Percentiles rank a stretch among this genome's conserved stretches.
These are phyloP conservation scores for Bombylius discolor DNA, from an alignment of 2,888 invertebrate species.

Conservation along the genomic window DNA sequence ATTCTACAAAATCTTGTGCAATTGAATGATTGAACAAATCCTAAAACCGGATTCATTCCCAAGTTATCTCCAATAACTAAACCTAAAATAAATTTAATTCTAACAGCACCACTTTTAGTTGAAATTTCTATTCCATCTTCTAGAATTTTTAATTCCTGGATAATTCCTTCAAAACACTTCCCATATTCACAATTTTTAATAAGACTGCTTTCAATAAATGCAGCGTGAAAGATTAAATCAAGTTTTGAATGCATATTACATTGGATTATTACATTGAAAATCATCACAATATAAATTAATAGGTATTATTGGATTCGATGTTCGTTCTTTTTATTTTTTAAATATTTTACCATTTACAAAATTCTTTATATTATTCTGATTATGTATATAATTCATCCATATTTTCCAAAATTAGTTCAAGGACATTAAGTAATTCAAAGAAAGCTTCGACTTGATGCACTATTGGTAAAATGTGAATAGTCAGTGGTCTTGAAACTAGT, in stretches of 20 bases:
- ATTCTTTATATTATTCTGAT: background rate
- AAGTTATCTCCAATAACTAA: too few relatives aligned
- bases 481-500: too few relatives aligned
- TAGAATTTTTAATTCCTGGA: constrained; percentile 13
- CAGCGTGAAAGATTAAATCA: too few relatives aligned
- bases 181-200: too few relatives aligned
- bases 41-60: constrained; percentile 14
- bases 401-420: background rate
- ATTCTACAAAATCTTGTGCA: constrained; percentile 11
- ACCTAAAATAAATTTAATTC: too few relatives aligned
- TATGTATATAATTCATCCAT: background rate
- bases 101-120: constrained; percentile 9
- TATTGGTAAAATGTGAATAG: too few relatives aligned
- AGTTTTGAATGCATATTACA: constrained; percentile 14
- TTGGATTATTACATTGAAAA: constrained; percentile 12
- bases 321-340: constrained; percentile 2
- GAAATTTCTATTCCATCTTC: constrained; percentile 13
- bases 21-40: constrained; percentile 12
- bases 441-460: constrained; percentile 6
- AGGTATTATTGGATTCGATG: constrained; percentile 1
- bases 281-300: constrained; percentile 11
- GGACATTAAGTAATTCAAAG: constrained; percentile 7
- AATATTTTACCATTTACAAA: too few relatives aligned
- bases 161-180: constrained; percentile 13
- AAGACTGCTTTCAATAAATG: too few relatives aligned